A percentile compares a stretch with the other conserved stretches of the same genome.
Evolutionary conservation across 2,113 vertebrate species (phyloP).

Genomic region (Urocynchramus pylzowi): DNA sequence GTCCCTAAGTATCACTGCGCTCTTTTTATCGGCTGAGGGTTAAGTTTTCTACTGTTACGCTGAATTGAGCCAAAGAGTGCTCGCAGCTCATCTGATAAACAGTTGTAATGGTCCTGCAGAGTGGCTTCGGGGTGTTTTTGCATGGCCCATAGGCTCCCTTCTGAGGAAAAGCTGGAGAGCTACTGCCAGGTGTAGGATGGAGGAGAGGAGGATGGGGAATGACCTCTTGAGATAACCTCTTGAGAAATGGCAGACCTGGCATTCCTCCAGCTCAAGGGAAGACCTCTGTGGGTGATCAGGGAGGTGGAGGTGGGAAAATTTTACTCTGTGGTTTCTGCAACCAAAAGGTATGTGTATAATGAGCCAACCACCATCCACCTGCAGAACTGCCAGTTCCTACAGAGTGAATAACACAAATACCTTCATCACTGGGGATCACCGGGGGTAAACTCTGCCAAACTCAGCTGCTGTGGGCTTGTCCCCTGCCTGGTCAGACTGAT

Average conservation of each 20-base stretch:
- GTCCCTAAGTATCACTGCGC: background rate
- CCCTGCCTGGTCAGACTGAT: background rate
- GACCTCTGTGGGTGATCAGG: background rate
- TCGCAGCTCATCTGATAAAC: conserved; percentile 10
- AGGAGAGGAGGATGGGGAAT: background rate
- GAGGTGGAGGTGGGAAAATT: background rate
- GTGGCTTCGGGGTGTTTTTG: background rate
- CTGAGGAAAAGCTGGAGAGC: background rate
- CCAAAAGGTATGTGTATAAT: background rate
- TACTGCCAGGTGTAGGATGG: background rate
- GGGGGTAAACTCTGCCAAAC: background rate
- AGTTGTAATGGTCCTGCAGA: background rate
- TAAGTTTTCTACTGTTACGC: background rate
- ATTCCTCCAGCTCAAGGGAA: background rate
- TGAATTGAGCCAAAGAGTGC: background rate
- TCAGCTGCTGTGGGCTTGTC: background rate
- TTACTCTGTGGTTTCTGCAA: background rate
- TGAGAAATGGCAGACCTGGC: background rate
- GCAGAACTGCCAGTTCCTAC: conserved; percentile 19
- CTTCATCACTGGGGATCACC: background rate
- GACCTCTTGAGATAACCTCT: background rate
- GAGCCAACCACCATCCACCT: background rate
- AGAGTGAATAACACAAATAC: background rate
- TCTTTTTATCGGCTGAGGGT: background rate
- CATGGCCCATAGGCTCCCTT: background rate